A percentile compares a stretch with the other conserved stretches of the same genome.
phyloP scores from a whole-genome alignment of 2,113 vertebrate genomes.

The Rallus limicola region DNA sequence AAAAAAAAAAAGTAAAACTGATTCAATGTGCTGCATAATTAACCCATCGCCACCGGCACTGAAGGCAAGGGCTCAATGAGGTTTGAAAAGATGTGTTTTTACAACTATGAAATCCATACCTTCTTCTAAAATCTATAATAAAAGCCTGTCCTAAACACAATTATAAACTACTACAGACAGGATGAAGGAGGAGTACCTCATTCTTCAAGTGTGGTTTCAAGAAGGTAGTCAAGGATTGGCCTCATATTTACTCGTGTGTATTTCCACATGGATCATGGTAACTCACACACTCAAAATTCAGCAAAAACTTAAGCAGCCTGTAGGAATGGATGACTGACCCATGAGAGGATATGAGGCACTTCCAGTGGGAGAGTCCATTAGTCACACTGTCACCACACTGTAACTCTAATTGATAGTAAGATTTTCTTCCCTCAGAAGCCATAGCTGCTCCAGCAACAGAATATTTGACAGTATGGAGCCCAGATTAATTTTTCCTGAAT shows the following conservation, averaged over 20 bases:
- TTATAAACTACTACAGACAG: background rate
- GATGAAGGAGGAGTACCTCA: background rate
- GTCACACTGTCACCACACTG: background rate
- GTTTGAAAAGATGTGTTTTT: background rate
- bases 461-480: background rate
- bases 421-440: background rate
- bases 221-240: background rate
- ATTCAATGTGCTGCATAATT: background rate
- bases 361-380: background rate
- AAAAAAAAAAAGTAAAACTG: background rate
- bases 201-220: background rate
- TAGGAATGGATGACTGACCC: background rate
- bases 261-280: fast-evolving
- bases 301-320: background rate
- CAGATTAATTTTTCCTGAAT: background rate
- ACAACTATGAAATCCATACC: background rate
- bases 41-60: background rate
- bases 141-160: background rate
- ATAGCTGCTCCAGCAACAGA: background rate
- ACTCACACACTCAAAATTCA: background rate
- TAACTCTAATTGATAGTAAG: background rate
- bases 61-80: background rate
- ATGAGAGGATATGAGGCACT: background rate
- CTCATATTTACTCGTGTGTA: background rate
- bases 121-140: background rate